phyloP scores from a whole-genome alignment of 2,797 vertebrate species.

The Oryzias dopingdopingensis region DNA sequence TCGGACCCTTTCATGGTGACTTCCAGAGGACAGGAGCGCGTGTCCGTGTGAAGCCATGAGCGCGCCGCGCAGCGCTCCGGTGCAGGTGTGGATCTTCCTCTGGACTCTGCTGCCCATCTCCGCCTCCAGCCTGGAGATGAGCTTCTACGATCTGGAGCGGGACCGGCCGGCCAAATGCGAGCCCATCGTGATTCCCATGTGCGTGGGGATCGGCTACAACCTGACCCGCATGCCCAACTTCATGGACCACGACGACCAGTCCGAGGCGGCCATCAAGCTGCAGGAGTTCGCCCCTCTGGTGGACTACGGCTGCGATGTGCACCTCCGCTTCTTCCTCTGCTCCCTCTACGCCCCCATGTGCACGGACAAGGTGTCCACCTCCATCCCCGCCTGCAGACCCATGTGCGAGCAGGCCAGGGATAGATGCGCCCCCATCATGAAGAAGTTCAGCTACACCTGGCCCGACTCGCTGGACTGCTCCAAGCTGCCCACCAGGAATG shows the following conservation, averaged over 20 bases:
- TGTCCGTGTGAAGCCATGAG: slow-evolving; percentile 50
- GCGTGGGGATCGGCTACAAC: slow-evolving; percentile 97
- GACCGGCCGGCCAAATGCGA: slow-evolving; percentile 89
- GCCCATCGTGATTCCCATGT: slow-evolving; percentile 94
- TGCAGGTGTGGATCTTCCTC: slow-evolving; percentile 75
- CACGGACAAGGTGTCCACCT: slow-evolving; percentile 94
- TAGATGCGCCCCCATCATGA: slow-evolving; percentile 95
- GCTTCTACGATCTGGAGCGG: slow-evolving; percentile 86
- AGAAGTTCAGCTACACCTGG: slow-evolving; percentile 96
- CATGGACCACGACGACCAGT: slow-evolving; percentile 92
- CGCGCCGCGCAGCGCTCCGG: slow-evolving; percentile 80
- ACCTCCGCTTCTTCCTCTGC: slow-evolving; percentile 98
- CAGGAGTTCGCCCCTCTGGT: slow-evolving; percentile 94
- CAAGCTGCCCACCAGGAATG: slow-evolving; percentile 90
- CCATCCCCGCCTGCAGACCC: slow-evolving; percentile 95
- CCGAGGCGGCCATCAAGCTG: slow-evolving; percentile 92
- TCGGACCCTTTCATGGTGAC: slow-evolving; percentile 33
- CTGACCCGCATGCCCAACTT: slow-evolving; percentile 98
- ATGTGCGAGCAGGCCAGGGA: slow-evolving; percentile 97
- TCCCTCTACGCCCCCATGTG: slow-evolving; percentile 98
- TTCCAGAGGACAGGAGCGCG: slow-evolving; percentile 14
- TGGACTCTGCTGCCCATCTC: slow-evolving; percentile 82
- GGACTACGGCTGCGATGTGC: slow-evolving; percentile 93
- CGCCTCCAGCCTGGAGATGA: slow-evolving; percentile 84
- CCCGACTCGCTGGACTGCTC: slow-evolving; percentile 93